Evolutionary conservation across 2,888 invertebrate genomes (phyloP).

Genomic region (Metallyticus violacea): DNA sequence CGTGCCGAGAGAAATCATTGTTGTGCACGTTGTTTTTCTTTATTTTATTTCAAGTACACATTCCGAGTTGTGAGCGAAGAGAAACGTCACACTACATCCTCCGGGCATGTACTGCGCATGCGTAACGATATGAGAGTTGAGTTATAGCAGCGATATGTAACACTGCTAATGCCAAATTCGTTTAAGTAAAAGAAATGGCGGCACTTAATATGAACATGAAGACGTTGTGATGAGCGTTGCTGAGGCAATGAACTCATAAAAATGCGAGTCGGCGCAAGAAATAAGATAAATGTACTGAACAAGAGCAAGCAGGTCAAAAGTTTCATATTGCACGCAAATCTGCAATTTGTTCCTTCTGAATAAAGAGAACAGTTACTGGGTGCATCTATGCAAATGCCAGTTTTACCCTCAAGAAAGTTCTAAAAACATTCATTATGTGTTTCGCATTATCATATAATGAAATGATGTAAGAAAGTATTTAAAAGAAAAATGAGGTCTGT

Average conservation of each 20-base stretch:
- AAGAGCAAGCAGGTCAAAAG: not conserved
- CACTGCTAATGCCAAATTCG: not conserved
- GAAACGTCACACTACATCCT: not conserved
- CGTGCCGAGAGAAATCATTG: not conserved
- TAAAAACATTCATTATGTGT: no score
- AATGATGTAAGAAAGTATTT: no score
- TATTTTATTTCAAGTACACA: conserved; percentile 1
- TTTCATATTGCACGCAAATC: not conserved
- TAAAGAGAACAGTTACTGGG: no score
- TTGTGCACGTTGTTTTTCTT: not conserved
- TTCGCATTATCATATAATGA: no score
- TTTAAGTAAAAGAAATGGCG: not conserved
- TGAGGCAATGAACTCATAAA: not conserved
- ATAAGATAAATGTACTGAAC: not conserved
- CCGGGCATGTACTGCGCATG: not conserved
- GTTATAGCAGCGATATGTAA: not conserved
- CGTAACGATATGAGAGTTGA: no score
- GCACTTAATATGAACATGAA: not conserved
- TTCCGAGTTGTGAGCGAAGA: not conserved
- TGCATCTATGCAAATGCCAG: no score
- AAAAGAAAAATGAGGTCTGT: no score
- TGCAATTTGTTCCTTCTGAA: not conserved
- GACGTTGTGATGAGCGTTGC: not conserved
- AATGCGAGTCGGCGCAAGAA: not conserved
- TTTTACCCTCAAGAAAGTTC: no score